Evolutionary conservation across 2,113 vertebrate species (phyloP).

Genomic region (Pholis gunnellus): DNA sequence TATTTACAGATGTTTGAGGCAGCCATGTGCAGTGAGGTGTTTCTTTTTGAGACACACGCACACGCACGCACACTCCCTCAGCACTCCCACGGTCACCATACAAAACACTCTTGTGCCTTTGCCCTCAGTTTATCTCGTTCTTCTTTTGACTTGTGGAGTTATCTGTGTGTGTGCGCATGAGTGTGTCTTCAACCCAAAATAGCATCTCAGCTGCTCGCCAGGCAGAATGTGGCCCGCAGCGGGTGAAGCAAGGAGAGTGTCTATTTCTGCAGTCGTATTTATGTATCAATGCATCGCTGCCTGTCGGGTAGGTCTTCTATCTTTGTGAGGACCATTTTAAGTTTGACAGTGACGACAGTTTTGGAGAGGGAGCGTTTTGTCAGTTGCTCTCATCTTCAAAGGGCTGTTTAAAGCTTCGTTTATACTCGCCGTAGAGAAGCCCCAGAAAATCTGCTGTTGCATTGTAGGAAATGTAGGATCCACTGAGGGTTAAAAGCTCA

Average conservation of each 20-base stretch:
- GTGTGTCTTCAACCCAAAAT: conserved; percentile 23
- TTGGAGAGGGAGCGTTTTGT: background rate
- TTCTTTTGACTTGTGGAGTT: conserved; percentile 10
- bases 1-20: conserved; percentile 64
- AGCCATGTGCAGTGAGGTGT: conserved; percentile 47
- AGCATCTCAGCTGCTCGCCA: conserved; percentile 43
- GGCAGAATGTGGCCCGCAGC: conserved; percentile 16
- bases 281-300: conserved; percentile 2
- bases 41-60: background rate
- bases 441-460: background rate
- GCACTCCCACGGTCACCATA: conserved; percentile 15
- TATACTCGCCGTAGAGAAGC: background rate
- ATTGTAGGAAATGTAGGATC: background rate
- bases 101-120: conserved; percentile 38
- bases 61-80: background rate
- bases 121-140: conserved; percentile 25
- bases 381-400: background rate
- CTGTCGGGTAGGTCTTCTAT: conserved; percentile 5
- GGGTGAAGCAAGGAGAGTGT: conserved; percentile 19
- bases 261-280: conserved; percentile 28
- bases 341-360: background rate
- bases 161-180: conserved; percentile 8
- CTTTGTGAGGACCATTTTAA: background rate
- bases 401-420: background rate
- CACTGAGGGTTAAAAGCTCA: background rate